phyloP scores from a whole-genome alignment of 1,140 invertebrate species.

The Nasonia giraulti region DNA sequence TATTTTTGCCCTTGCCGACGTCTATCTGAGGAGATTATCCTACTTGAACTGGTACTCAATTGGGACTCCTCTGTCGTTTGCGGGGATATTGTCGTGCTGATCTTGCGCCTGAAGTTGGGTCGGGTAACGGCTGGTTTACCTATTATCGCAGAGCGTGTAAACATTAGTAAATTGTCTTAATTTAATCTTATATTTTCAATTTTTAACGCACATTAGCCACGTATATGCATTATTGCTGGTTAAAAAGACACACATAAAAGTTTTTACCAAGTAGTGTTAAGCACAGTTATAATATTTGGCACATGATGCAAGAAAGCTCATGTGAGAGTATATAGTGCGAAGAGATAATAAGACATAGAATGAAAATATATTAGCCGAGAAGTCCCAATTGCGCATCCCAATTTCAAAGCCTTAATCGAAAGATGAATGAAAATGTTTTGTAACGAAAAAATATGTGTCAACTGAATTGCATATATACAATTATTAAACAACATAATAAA shows the following conservation, averaged over 20 bases:
- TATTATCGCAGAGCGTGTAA: slow-evolving; percentile 42
- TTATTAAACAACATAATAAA: slow-evolving; percentile 42
- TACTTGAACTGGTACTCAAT: slow-evolving; percentile 54
- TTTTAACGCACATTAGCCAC: slow-evolving; percentile 47
- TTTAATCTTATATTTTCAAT: neutral
- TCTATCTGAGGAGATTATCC: slow-evolving; percentile 59
- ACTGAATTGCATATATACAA: slow-evolving; percentile 37
- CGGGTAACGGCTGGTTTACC: slow-evolving; percentile 31
- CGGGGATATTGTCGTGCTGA: slow-evolving; percentile 72
- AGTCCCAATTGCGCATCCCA: slow-evolving; percentile 2
- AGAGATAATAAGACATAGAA: slow-evolving; percentile 41
- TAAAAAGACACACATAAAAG: slow-evolving; percentile 32
- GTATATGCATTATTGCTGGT: slow-evolving; percentile 48
- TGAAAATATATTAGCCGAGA: slow-evolving; percentile 28
- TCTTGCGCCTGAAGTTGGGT: slow-evolving; percentile 65
- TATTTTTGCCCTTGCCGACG: slow-evolving; percentile 62
- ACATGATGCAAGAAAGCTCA: slow-evolving; percentile 22
- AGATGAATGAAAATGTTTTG: slow-evolving; percentile 28
- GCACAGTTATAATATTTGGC: slow-evolving; percentile 29
- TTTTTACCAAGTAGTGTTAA: slow-evolving; percentile 40
- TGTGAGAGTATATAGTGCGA: slow-evolving; percentile 19
- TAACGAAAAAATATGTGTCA: slow-evolving; percentile 30
- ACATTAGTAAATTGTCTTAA: slow-evolving; percentile 40
- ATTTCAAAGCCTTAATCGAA: slow-evolving; percentile 18
- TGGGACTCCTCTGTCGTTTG: slow-evolving; percentile 58